phyloP scores from a whole-genome alignment of 2,113 vertebrate genomes.

The Heterotilapia buettikoferi region DNA sequence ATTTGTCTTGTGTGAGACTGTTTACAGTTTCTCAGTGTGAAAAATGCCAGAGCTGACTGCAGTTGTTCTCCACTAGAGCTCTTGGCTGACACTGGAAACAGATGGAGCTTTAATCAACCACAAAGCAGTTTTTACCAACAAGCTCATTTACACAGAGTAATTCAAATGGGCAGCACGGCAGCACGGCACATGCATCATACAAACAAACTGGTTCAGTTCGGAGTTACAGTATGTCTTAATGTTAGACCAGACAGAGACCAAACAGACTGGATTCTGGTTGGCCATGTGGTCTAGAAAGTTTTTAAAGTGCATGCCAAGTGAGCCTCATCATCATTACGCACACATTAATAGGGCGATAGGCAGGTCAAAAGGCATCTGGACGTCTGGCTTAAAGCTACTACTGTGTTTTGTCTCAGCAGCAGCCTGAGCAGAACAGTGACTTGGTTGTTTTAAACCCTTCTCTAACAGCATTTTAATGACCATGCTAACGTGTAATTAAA shows the following conservation, averaged over 20 bases:
- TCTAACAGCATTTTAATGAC: not conserved
- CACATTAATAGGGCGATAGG: not conserved
- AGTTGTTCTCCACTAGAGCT: not conserved
- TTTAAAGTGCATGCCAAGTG: not conserved
- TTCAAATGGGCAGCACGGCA: not conserved
- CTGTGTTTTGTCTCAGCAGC: not conserved
- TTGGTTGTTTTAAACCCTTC: not conserved
- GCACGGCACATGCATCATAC: fast-evolving
- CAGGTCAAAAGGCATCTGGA: not conserved
- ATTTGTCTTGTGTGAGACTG: not conserved
- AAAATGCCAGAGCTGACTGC: not conserved
- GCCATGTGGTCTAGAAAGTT: not conserved
- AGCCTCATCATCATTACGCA: not conserved
- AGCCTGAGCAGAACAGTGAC: not conserved
- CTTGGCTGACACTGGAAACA: not conserved
- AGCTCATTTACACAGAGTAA: not conserved
- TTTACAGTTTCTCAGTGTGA: not conserved
- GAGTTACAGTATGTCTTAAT: not conserved
- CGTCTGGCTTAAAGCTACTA: not conserved
- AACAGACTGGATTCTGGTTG: not conserved
- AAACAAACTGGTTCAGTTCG: not conserved
- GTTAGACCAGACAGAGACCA: not conserved
- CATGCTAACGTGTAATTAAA: fast-evolving
- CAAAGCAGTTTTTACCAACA: not conserved
- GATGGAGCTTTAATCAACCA: not conserved